A percentile compares a stretch with the other conserved stretches of the same genome.
phyloP scores from a whole-genome alignment of 1,140 invertebrate species.

The Elymnias hypermnestra region DNA sequence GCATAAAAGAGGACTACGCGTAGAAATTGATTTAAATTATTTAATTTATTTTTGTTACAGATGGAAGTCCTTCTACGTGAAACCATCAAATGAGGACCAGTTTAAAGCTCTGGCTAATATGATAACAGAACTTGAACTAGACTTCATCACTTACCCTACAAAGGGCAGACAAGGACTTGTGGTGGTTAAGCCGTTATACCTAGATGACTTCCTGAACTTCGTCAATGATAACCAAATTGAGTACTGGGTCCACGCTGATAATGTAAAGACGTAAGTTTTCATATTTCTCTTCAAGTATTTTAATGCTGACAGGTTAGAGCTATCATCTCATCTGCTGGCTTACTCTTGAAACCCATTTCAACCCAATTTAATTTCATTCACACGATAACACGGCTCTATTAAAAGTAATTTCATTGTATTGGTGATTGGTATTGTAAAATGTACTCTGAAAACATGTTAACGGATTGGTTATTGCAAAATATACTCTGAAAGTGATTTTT shows the following conservation, averaged over 20 bases:
- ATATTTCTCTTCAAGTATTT: too few species aligned
- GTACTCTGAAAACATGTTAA: too few species aligned
- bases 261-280: conserved; percentile 44
- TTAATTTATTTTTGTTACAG: conserved; percentile 20
- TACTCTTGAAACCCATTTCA: not conserved
- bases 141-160: conserved; percentile 36
- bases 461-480: too few species aligned
- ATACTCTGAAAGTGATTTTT: too few species aligned
- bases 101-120: conserved; percentile 12
- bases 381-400: too few species aligned
- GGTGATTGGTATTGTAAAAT: too few species aligned
- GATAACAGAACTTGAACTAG: conserved; percentile 19
- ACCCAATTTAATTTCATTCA: not conserved
- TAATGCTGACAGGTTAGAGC: too few species aligned
- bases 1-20: too few species aligned
- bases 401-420: too few species aligned
- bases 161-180: conserved; percentile 33
- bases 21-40: too few species aligned
- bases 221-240: conserved; percentile 25
- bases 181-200: conserved; percentile 38
- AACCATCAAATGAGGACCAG: conserved; percentile 35
- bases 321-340: too few species aligned
- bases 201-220: conserved; percentile 24
- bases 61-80: conserved; percentile 27
- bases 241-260: conserved; percentile 31